These are phyloP conservation scores for Nephrotoma flavescens DNA, from an alignment of 2,888 invertebrate species.

Conservation along the genomic window DNA sequence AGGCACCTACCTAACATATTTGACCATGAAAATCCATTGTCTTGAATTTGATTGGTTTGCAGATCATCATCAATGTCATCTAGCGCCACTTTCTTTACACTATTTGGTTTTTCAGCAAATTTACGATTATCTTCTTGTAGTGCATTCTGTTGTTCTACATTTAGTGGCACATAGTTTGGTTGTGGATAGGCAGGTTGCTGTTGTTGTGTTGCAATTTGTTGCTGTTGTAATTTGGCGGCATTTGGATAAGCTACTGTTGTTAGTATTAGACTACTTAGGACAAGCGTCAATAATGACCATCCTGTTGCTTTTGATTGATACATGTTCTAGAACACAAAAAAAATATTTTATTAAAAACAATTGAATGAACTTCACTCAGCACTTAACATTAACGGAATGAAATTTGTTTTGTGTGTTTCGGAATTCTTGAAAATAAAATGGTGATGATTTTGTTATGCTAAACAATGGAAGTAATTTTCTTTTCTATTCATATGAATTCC, in stretches of 20 bases:
- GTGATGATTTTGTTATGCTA: background rate
- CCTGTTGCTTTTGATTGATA: conserved; percentile 48
- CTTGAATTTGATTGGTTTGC: conserved; percentile 64
- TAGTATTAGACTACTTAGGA: conserved; percentile 49
- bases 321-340: conserved; percentile 33
- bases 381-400: background rate
- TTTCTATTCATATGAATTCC: background rate
- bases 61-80: conserved; percentile 73
- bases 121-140: conserved; percentile 49
- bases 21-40: conserved; percentile 71
- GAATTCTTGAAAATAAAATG: background rate
- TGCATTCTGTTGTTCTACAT: conserved; percentile 26
- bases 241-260: conserved; percentile 55
- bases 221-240: conserved; percentile 15
- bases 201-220: conserved; percentile 13
- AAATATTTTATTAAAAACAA: background rate
- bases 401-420: background rate
- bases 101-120: conserved; percentile 79
- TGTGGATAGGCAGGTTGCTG: conserved; percentile 10
- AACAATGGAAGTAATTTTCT: background rate
- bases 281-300: conserved; percentile 53
- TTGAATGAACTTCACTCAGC: background rate
- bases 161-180: conserved; percentile 16
- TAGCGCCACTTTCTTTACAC: conserved; percentile 71
- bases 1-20: conserved; percentile 52